Evolutionary conservation across 2,888 invertebrate genomes (phyloP).

Genomic region (Macaria notata): DNA sequence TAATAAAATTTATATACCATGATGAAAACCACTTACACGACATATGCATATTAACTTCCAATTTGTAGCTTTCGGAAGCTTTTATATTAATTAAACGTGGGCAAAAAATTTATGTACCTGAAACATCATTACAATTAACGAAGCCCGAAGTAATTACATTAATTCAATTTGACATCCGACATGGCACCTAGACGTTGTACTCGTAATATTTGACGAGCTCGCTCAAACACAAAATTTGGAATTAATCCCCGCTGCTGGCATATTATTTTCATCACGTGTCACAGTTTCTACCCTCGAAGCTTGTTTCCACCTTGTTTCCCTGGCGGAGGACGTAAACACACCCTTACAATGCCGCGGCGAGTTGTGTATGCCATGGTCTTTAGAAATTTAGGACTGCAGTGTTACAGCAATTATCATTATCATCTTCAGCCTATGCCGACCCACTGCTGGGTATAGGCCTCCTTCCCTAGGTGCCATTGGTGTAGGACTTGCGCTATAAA

Average conservation of each 20-base stretch:
- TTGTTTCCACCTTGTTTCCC: constrained; percentile 37
- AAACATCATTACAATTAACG: too few relatives aligned
- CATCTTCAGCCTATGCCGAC: too few relatives aligned
- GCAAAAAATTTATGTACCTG: too few relatives aligned
- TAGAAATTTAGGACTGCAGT: constrained; percentile 9
- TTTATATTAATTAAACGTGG: too few relatives aligned
- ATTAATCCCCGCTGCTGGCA: constrained; percentile 33
- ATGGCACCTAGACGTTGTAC: constrained; percentile 4
- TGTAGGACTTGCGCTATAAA: too few relatives aligned
- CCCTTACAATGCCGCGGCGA: constrained; percentile 14
- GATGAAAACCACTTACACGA: too few relatives aligned
- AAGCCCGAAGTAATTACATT: background rate
- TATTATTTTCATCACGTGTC: constrained; percentile 36
- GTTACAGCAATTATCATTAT: background rate
- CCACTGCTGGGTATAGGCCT: too few relatives aligned
- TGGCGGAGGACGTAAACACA: constrained; percentile 28
- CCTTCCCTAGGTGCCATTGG: too few relatives aligned
- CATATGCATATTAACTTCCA: too few relatives aligned
- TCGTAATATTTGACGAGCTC: constrained; percentile 13
- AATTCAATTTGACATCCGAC: constrained; percentile 12
- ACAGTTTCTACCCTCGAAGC: constrained; percentile 32
- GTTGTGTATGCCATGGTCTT: constrained; percentile 15
- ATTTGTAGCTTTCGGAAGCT: too few relatives aligned
- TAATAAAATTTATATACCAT: too few relatives aligned
- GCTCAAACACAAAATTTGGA: constrained; percentile 21